A percentile compares a stretch with the other conserved stretches of the same genome.
phyloP scores from a whole-genome alignment of 2,797 vertebrate species.

The Lacerta viridis region DNA sequence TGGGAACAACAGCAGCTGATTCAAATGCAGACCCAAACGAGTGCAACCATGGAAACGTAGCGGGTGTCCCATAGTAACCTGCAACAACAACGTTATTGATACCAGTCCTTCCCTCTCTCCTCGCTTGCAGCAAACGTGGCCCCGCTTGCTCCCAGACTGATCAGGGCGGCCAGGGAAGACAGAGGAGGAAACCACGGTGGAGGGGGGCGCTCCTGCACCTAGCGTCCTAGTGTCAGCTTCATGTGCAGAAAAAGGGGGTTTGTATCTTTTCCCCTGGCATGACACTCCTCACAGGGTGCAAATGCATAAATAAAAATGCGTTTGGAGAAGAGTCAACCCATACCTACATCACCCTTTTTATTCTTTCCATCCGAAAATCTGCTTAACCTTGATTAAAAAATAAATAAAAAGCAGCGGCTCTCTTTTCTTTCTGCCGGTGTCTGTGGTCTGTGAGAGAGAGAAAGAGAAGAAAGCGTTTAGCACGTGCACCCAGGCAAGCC shows the following conservation, averaged over 20 bases:
- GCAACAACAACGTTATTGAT: conserved; percentile 51
- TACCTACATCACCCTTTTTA: too few species aligned
- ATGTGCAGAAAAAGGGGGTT: not conserved
- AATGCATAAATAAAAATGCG: not conserved
- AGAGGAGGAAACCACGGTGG: conserved; percentile 18
- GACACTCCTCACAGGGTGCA: not conserved
- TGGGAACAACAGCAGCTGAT: not conserved
- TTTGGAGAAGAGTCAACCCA: not conserved
- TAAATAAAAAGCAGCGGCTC: not conserved
- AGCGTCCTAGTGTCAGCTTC: not conserved
- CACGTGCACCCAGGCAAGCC: conserved; percentile 34
- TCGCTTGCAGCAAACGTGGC: conserved; percentile 46
- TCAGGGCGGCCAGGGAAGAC: not conserved
- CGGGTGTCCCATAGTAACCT: conserved; percentile 66
- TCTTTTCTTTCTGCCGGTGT: not conserved
- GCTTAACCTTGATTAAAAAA: conserved; percentile 12
- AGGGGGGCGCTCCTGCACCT: not conserved
- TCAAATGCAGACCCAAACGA: not conserved
- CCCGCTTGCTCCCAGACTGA: not conserved
- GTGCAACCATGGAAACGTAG: conserved; percentile 71
- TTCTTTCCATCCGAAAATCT: not conserved
- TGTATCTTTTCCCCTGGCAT: not conserved
- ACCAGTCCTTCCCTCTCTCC: conserved; percentile 29
- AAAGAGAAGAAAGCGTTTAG: not conserved
- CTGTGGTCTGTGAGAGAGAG: not conserved